Evolutionary conservation across 1,140 invertebrate genomes (phyloP), one percentile per base, ranked within the genome.

Genomic region (Macrosteles quadrilineatus): DNA sequence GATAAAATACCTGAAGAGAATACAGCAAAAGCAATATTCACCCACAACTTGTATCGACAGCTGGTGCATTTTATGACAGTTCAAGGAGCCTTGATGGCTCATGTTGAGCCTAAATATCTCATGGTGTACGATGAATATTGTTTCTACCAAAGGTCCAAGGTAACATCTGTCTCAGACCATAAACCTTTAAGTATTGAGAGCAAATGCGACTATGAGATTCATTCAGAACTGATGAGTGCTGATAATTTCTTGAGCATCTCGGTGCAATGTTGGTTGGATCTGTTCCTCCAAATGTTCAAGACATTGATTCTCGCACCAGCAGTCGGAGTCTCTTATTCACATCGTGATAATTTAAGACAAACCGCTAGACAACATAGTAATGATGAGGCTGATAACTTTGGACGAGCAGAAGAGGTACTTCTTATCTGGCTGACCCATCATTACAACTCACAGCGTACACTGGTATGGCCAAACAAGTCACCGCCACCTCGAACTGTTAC

Each of bases 261-360:
- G 4, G 4, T 6, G 67, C 80, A 81, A 65, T 77, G 67, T 29
- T 83, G 81, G 82, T 55, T 83, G 12, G 81, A 83, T 53, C 45
- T 83, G 1, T 69, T 80, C 30, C 73, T 82, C 27, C 80, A 80
- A 72, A 78, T 75, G 0, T 81, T 78, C 63, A 83, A 81, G 57
- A 74, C 75, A 43, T 74, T 81, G 0, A 69, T 78, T 4, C 57
- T 79, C 1, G 74, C 4, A 31, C 32, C 25, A 27, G n/a, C 23
- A 19, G 71, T 69, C 17, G 59, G 32, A 36, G 32, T 36, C 4
- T 36, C 32, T 36, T 4, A n/a, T n/a, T n/a, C n/a, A n/a, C n/a
- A n/a, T n/a, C n/a, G n/a, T n/a, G n/a, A n/a, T n/a, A n/a, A n/a
- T n/a, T n/a, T n/a, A n/a, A n/a, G n/a, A n/a, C n/a, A n/a, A n/a